Evolutionary conservation across 2,797 vertebrate genomes (phyloP).

Genomic region (Fistularia tabacaria): DNA sequence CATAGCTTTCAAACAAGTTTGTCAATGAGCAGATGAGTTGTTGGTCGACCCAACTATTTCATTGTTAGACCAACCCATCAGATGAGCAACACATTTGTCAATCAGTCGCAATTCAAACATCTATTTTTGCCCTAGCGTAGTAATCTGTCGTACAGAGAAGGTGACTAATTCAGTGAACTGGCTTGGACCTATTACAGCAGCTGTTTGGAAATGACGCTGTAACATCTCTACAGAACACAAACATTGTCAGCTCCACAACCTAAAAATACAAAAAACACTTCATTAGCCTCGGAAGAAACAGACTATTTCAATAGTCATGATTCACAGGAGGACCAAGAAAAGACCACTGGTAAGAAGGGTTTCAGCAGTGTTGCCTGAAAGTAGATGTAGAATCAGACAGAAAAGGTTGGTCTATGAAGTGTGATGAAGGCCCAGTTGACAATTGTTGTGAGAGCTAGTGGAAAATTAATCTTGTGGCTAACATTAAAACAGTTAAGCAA

Average conservation of each 20-base stretch:
- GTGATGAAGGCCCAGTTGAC: background rate
- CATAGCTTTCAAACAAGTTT: no score
- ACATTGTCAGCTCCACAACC: constrained; percentile 51
- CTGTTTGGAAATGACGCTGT: constrained; percentile 37
- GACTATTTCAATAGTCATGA: no score
- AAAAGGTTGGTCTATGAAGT: background rate
- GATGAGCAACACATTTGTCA: no score
- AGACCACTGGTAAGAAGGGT: no score
- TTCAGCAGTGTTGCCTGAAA: constrained; percentile 7
- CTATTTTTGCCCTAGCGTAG: no score
- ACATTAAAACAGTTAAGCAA: constrained; percentile 5
- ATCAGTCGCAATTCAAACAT: no score
- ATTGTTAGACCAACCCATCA: no score
- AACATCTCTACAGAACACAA: constrained; percentile 35
- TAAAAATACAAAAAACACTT: no score
- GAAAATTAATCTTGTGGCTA: constrained; percentile 12
- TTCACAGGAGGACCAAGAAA: no score
- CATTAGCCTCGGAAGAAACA: no score
- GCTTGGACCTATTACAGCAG: constrained; percentile 41
- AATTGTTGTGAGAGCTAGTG: constrained; percentile 1
- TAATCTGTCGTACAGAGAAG: background rate
- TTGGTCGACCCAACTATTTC: no score
- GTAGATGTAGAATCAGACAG: constrained; percentile 5
- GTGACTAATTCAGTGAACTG: constrained; percentile 39
- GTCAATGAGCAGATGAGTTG: no score